Evolutionary conservation across 2,888 invertebrate species (phyloP).

Genomic region (Yponomeuta evonymella): DNA sequence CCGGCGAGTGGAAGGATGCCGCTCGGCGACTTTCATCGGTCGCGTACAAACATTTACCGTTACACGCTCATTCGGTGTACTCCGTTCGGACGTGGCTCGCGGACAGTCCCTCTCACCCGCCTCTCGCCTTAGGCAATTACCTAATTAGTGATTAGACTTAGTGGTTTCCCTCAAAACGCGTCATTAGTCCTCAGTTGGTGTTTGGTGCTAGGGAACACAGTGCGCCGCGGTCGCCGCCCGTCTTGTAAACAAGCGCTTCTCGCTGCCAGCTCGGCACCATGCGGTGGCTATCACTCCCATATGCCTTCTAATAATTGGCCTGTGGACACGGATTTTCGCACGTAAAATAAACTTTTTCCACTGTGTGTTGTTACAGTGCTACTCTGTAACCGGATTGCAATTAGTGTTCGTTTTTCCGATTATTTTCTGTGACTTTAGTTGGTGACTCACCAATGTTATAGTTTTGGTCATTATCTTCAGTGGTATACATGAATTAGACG

Average conservation of each 20-base stretch:
- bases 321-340: slow-evolving; percentile 28
- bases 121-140: slow-evolving; percentile 44
- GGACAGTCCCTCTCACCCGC: slow-evolving; percentile 38
- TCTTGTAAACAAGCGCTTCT: slow-evolving; percentile 51
- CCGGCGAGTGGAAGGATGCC: slow-evolving; percentile 41
- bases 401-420: slow-evolving; percentile 32
- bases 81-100: slow-evolving; percentile 54
- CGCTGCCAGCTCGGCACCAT: slow-evolving; percentile 72
- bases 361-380: slow-evolving; percentile 27
- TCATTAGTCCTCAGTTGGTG: slow-evolving; percentile 29
- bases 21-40: slow-evolving; percentile 67
- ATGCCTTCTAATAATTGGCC: slow-evolving; percentile 47
- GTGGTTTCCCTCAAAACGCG: slow-evolving; percentile 42
- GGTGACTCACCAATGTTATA: slow-evolving; percentile 41
- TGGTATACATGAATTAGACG: slow-evolving; percentile 33
- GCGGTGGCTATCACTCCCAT: slow-evolving; percentile 49
- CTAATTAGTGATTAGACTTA: slow-evolving; percentile 36
- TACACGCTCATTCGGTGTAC: slow-evolving; percentile 63
- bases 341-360: slow-evolving; percentile 24
- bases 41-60: slow-evolving; percentile 69
- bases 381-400: slow-evolving; percentile 7
- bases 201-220: slow-evolving; percentile 31
- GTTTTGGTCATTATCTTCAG: slow-evolving; percentile 36
- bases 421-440: slow-evolving; percentile 30
- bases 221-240: slow-evolving; percentile 32